Conservation (phyloP, 2,797 vertebrate species). For the Arremon brunneinucha region DNA sequence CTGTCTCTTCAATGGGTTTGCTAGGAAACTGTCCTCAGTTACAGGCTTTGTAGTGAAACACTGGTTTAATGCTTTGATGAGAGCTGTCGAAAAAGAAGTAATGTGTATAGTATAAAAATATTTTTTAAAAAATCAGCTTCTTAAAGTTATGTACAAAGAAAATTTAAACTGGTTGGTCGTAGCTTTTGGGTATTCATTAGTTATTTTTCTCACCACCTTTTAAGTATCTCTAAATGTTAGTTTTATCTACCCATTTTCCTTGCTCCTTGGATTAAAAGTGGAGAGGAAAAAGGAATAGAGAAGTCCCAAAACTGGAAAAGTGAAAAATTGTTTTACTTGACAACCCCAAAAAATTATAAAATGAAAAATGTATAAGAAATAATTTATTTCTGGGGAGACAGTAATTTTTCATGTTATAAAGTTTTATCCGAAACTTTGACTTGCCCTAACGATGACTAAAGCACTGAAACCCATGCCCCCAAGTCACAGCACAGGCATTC, state of each 20-base stretch:
- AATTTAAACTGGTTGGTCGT: neutral
- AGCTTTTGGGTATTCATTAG: neutral
- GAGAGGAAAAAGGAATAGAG: neutral
- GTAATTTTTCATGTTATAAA: constrained; percentile 42
- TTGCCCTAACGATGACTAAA: neutral
- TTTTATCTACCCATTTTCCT: neutral
- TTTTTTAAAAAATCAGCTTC: neutral
- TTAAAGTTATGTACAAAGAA: neutral
- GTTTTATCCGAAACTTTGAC: neutral
- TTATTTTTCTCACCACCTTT: neutral
- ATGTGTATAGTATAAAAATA: neutral
- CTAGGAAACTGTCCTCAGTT: neutral
- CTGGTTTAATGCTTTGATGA: neutral
- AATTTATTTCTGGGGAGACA: constrained; percentile 8
- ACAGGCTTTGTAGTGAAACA: neutral
- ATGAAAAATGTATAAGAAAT: constrained; percentile 48
- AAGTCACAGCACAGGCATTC: neutral
- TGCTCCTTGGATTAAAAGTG: neutral
- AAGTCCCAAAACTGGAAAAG: neutral
- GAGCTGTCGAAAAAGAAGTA: neutral
- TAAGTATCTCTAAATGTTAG: neutral
- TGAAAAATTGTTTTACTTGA: constrained; percentile 48
- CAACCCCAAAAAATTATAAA: neutral
- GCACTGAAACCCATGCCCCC: neutral
- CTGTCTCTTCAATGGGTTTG: neutral